Evolutionary conservation across 1,140 invertebrate genomes (phyloP).

Genomic region (Drosophila ananassae): DNA sequence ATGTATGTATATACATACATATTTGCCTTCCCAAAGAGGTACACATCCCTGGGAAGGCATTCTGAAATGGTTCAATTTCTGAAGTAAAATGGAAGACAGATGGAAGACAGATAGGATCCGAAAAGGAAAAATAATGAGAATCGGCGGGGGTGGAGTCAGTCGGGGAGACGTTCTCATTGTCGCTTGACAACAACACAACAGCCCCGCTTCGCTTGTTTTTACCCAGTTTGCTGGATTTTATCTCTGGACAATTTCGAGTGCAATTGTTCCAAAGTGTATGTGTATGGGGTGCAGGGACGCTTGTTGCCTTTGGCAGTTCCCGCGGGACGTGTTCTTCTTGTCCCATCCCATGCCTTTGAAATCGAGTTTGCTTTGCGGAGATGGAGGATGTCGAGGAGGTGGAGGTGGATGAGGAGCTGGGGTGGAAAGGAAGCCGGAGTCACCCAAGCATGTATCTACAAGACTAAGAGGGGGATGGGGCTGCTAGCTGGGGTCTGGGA

Average conservation of each 20-base stretch:
- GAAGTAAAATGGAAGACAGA: conserved; percentile 26
- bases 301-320: conserved; percentile 22
- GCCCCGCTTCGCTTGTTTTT: background rate
- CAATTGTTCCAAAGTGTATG: conserved; percentile 56
- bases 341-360: conserved; percentile 39
- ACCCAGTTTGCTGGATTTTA: conserved; percentile 32
- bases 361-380: conserved; percentile 38
- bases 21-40: background rate
- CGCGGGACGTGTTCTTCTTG: conserved; percentile 55
- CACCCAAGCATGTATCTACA: conserved; percentile 61
- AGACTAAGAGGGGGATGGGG: conserved; percentile 18
- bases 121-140: conserved; percentile 2
- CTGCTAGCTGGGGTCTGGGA: background rate
- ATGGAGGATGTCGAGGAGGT: conserved; percentile 20
- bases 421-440: conserved; percentile 59
- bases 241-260: conserved; percentile 58
- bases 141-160: conserved; percentile 19
- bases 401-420: conserved; percentile 9
- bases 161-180: conserved; percentile 3
- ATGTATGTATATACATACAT: no score
- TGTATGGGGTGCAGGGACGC: conserved; percentile 3
- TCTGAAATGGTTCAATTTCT: conserved; percentile 10
- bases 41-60: conserved; percentile 6
- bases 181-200: conserved; percentile 17
- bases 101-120: conserved; percentile 8